These are phyloP conservation scores for Drosophila eohydei DNA, from an alignment of 2,888 invertebrate species.

Conservation along the genomic window DNA sequence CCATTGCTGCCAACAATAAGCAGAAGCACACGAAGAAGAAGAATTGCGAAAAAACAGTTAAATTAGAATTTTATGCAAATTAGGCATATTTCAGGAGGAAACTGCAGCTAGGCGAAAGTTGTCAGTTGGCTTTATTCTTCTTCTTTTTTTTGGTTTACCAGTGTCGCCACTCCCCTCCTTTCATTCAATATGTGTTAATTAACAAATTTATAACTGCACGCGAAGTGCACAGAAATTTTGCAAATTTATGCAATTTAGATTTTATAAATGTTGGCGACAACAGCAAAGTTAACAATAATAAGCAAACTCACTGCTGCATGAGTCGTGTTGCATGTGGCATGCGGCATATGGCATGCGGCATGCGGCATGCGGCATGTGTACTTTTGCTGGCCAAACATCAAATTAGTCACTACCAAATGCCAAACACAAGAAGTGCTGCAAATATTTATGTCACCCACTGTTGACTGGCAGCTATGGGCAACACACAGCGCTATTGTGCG, in stretches of 20 bases:
- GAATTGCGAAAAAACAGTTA: constrained; percentile 53
- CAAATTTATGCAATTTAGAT: constrained; percentile 41
- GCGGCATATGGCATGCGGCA: constrained; percentile 36
- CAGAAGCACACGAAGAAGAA: constrained; percentile 20
- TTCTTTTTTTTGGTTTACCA: neutral
- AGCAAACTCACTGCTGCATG: constrained; percentile 7
- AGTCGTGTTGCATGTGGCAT: neutral
- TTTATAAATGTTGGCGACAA: constrained; percentile 16
- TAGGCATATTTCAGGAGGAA: constrained; percentile 50
- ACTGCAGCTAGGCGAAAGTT: constrained; percentile 25
- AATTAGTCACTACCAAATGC: constrained; percentile 39
- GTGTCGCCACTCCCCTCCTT: constrained; percentile 2
- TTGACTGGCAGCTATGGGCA: constrained; percentile 3
- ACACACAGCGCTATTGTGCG: neutral
- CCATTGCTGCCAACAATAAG: constrained; percentile 18
- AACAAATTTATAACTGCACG: constrained; percentile 37
- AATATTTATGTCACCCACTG: constrained; percentile 36
- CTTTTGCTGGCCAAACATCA: constrained; percentile 41
- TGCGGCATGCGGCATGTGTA: constrained; percentile 17
- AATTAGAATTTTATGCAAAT: constrained; percentile 84
- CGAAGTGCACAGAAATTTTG: constrained; percentile 12
- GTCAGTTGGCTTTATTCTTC: neutral
- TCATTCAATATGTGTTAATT: constrained; percentile 24
- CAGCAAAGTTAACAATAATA: constrained; percentile 15
- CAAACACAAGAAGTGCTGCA: constrained; percentile 31